Conservation (phyloP, 2,113 vertebrate species). For the Sardina pilchardus region DNA sequence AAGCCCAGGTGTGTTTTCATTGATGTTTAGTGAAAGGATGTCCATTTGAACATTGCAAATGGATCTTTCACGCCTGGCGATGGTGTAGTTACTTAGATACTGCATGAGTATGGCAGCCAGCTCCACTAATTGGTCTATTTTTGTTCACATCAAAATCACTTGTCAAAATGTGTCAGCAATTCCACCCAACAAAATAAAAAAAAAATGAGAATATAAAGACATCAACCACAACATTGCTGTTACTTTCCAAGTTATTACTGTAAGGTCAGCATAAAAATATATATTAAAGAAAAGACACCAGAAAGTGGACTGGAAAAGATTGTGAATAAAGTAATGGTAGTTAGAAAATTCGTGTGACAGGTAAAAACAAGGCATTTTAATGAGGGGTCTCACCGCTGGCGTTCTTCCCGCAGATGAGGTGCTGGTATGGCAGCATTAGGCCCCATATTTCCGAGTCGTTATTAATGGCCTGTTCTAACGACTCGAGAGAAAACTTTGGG, state of each 20-base stretch:
- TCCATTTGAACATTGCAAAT: background rate
- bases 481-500: conserved; percentile 83
- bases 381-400: conserved; percentile 81
- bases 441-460: conserved; percentile 91
- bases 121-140: background rate
- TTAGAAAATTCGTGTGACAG: background rate
- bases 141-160: background rate
- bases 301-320: background rate
- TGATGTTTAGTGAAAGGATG: background rate
- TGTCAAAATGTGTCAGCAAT: background rate
- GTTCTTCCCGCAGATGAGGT: conserved; percentile 92
- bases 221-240: too few relatives aligned
- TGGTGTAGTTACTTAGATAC: background rate
- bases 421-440: conserved; percentile 84
- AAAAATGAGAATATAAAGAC: background rate
- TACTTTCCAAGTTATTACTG: background rate
- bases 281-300: background rate
- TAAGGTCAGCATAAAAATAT: background rate
- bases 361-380: background rate
- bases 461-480: conserved; percentile 88
- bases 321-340: background rate
- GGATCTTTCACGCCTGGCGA: background rate
- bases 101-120: background rate
- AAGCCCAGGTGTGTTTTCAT: background rate
- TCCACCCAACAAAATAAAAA: background rate